A percentile compares a stretch with the other conserved stretches of the same genome.
Conservation (phyloP, 2,888 invertebrate genomes). For the Nephrotoma guestfalica region DNA sequence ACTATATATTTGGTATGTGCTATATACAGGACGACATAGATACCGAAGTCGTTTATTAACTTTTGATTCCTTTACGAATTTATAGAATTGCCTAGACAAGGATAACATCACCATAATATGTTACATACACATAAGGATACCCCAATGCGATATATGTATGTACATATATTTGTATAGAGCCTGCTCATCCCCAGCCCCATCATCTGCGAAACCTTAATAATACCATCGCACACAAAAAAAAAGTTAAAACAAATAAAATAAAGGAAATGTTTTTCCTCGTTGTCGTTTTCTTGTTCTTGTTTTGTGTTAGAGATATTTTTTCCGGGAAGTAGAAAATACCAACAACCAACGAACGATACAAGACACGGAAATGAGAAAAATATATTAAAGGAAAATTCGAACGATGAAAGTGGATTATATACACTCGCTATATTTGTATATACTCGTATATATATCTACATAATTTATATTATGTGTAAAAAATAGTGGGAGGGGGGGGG, state of each 20-base stretch:
- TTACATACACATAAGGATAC: not conserved
- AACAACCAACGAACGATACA: not conserved
- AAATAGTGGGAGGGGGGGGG: not conserved
- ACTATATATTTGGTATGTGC: not conserved
- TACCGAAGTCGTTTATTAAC: not conserved
- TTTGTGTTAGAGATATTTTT: not conserved
- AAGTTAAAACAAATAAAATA: not conserved
- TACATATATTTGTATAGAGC: not conserved
- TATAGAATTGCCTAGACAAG: not conserved
- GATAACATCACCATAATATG: not conserved
- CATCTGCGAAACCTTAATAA: not conserved
- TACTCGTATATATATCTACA: not conserved
- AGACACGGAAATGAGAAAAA: not conserved
- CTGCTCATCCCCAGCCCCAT: no score
- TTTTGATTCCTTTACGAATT: not conserved
- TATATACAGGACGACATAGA: not conserved
- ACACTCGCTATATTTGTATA: not conserved
- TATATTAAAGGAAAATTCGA: not conserved
- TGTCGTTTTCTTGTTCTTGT: not conserved
- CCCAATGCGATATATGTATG: not conserved
- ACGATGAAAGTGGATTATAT: not conserved
- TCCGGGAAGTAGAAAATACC: constrained; percentile 1
- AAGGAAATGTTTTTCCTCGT: not conserved
- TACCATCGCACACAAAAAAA: not conserved
- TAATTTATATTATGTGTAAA: not conserved